These are phyloP conservation scores for Seira ritae DNA, from an alignment of 2,888 invertebrate species.

Conservation along the genomic window DNA sequence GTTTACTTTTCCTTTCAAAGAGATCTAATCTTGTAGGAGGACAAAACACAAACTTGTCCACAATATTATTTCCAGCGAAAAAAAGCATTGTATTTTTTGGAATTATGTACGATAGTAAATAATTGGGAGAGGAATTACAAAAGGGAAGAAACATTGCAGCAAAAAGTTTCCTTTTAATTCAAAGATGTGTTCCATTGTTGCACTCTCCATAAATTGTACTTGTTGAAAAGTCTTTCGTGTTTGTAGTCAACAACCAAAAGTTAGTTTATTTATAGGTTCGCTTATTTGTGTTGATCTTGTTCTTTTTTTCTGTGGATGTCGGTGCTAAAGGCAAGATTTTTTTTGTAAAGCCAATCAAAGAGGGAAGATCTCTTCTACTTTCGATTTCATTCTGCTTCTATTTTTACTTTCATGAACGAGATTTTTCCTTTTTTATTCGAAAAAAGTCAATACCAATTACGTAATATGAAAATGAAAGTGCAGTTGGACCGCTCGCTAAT, in stretches of 20 bases:
- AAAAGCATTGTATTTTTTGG: background rate
- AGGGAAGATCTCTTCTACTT: constrained; percentile 28
- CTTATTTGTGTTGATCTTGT: background rate
- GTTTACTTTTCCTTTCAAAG: background rate
- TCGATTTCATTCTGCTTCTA: constrained; percentile 15
- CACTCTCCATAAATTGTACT: constrained; percentile 11
- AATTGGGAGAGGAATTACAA: background rate
- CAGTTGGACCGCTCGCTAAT: constrained; percentile 29
- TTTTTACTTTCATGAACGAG: constrained; percentile 12
- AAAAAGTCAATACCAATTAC: constrained; percentile 8
- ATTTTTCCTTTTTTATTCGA: background rate
- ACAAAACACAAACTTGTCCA: background rate
- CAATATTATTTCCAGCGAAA: background rate
- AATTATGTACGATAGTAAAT: background rate
- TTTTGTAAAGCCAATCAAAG: constrained; percentile 13
- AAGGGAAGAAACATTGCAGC: background rate
- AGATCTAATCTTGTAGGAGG: background rate
- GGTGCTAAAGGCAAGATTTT: constrained; percentile 36
- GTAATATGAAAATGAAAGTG: too few species aligned
- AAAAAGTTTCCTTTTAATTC: background rate
- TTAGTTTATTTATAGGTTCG: constrained; percentile 2
- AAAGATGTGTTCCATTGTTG: background rate
- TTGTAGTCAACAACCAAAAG: background rate
- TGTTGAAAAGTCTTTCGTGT: constrained; percentile 1
- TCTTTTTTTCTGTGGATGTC: constrained; percentile 4